Evolutionary conservation across 2,888 invertebrate genomes (phyloP).

Genomic region (Athalia cordata): DNA sequence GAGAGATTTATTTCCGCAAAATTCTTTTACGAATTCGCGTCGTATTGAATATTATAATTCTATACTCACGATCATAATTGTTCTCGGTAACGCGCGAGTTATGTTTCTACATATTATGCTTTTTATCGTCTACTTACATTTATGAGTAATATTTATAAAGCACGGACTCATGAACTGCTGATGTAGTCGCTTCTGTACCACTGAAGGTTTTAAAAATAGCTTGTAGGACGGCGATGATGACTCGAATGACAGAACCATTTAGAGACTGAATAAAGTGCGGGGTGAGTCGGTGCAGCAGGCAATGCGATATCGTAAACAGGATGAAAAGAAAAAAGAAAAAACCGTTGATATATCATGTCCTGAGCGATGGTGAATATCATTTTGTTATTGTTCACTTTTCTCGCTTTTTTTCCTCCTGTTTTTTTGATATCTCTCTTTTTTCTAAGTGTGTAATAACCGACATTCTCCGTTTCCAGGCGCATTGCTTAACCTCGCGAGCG

Average conservation of each 20-base stretch:
- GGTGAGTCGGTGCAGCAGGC: neutral
- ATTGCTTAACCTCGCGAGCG: too few species aligned
- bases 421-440: neutral
- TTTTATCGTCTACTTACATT: too few species aligned
- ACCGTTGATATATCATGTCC: neutral
- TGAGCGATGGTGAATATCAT: neutral
- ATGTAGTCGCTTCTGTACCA: neutral
- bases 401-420: neutral
- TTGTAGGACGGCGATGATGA: constrained; percentile 5
- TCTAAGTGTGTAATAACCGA: too few species aligned
- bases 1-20: too few species aligned
- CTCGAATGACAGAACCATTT: constrained; percentile 21
- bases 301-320: constrained; percentile 23
- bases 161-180: too few species aligned
- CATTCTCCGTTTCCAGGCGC: too few species aligned
- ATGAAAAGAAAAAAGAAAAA: neutral
- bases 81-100: too few species aligned
- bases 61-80: too few species aligned
- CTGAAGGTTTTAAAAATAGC: constrained; percentile 15
- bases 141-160: too few species aligned
- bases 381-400: neutral
- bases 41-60: too few species aligned
- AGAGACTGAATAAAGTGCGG: constrained; percentile 1
- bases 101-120: too few species aligned
- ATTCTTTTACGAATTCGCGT: too few species aligned